Evolutionary conservation across 2,113 vertebrate species (phyloP).

Genomic region (Pseudorectes ferrugineus): DNA sequence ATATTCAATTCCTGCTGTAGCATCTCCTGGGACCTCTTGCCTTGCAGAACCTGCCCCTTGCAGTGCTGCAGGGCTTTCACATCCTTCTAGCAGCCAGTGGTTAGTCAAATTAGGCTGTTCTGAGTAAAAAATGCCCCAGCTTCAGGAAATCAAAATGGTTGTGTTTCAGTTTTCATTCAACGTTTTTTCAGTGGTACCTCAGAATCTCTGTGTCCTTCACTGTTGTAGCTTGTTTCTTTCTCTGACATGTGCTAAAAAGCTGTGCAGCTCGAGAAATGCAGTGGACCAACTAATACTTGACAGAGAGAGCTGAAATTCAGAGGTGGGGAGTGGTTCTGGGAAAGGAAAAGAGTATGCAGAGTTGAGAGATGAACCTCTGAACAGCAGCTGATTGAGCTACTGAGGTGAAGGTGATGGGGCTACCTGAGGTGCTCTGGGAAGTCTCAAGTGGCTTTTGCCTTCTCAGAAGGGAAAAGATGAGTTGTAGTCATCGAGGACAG

Average conservation of each 20-base stretch:
- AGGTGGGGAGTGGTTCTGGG: background rate
- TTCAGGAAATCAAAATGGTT: background rate
- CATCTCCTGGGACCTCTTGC: background rate
- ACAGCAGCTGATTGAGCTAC: background rate
- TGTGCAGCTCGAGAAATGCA: background rate
- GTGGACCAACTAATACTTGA: fast-evolving
- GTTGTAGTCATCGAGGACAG: background rate
- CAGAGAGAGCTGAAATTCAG: background rate
- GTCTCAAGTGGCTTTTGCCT: background rate
- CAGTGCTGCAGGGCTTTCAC: background rate
- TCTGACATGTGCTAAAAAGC: background rate
- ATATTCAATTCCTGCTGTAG: background rate
- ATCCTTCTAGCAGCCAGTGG: background rate
- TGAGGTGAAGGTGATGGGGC: background rate
- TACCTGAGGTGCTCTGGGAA: background rate
- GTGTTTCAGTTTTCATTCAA: background rate
- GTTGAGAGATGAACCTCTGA: background rate
- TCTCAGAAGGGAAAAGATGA: background rate
- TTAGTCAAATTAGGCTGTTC: background rate
- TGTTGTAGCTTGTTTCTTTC: background rate
- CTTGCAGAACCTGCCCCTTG: background rate
- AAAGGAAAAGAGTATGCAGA: background rate
- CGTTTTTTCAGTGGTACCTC: background rate
- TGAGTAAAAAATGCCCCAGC: background rate
- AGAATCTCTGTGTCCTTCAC: background rate